phyloP scores from a whole-genome alignment of 1,140 invertebrate species.

The Cherax destructor region DNA sequence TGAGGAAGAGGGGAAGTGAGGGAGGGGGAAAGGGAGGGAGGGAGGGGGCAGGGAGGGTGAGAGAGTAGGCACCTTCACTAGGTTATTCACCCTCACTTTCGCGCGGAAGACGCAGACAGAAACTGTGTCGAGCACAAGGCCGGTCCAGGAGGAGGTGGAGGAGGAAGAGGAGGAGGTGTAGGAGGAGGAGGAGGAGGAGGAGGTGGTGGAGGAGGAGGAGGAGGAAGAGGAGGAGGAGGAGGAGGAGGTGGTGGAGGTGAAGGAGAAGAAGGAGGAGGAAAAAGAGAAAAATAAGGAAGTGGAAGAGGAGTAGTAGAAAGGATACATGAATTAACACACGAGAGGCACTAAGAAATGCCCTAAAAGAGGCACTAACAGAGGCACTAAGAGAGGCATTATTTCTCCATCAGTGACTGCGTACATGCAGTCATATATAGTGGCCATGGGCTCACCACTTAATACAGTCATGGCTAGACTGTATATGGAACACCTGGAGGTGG shows the following conservation, averaged over 20 bases:
- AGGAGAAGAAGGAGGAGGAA: background rate
- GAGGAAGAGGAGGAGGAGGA: background rate
- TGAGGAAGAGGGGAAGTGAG: too few relatives aligned
- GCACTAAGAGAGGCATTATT: too few relatives aligned
- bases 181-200: background rate
- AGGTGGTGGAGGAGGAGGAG: background rate
- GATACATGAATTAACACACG: too few relatives aligned
- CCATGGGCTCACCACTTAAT: too few relatives aligned
- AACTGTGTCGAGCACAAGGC: conserved; percentile 20
- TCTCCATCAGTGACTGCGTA: too few relatives aligned
- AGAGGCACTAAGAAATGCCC: too few relatives aligned
- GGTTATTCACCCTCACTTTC: conserved; percentile 34
- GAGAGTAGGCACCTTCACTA: conserved; percentile 4
- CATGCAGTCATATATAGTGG: too few relatives aligned
- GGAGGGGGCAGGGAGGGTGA: too few relatives aligned
- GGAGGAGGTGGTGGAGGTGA: background rate
- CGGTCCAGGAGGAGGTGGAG: background rate
- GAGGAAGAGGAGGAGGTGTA: background rate
- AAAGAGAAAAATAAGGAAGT: conserved; percentile 9
- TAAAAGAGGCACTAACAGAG: too few relatives aligned
- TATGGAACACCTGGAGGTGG: too few relatives aligned
- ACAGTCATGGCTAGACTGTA: too few relatives aligned
- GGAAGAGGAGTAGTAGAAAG: conserved; percentile 3
- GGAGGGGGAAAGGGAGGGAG: too few relatives aligned
- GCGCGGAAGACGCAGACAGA: conserved; percentile 30